These are phyloP conservation scores for Theristus sp. DNA, from an alignment of 2,888 invertebrate species.

Conservation along the genomic window DNA sequence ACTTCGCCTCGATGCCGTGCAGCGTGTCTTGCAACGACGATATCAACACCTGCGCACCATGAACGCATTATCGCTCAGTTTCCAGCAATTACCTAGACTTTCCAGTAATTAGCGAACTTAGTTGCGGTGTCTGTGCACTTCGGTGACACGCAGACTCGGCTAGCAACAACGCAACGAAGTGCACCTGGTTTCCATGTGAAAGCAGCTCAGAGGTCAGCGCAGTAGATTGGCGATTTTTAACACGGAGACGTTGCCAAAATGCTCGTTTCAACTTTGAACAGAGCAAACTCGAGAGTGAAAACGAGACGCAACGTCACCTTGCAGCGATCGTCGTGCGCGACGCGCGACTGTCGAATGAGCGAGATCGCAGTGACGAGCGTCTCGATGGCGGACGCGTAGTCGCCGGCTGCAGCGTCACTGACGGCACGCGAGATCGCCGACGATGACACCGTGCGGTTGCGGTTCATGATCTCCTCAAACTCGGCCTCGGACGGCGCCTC, in stretches of 20 bases:
- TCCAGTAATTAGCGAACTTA: too few species aligned
- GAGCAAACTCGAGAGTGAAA: too few species aligned
- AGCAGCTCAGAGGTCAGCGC: too few species aligned
- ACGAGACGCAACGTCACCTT: too few species aligned
- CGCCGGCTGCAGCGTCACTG: slow-evolving; percentile 65
- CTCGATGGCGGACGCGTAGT: slow-evolving; percentile 93
- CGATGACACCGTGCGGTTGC: slow-evolving; percentile 71
- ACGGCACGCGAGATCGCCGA: slow-evolving; percentile 92
- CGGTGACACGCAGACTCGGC: too few species aligned
- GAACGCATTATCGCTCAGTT: background rate
- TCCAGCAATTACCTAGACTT: slow-evolving; percentile 3
- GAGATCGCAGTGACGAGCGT: slow-evolving; percentile 96
- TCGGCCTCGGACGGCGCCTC: slow-evolving; percentile 54
- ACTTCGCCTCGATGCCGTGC: slow-evolving; percentile 90
- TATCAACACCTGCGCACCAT: background rate
- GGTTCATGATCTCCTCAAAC: slow-evolving; percentile 91
- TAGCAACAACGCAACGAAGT: too few species aligned
- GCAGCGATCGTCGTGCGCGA: slow-evolving; percentile 86
- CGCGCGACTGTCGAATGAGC: slow-evolving; percentile 89
- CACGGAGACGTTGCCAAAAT: too few species aligned
- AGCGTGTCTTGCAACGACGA: slow-evolving; percentile 77
- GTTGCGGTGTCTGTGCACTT: background rate
- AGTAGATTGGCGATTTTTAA: too few species aligned
- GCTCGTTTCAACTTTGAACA: too few species aligned
- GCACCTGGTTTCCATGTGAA: too few species aligned